Conservation (phyloP, 2,888 invertebrate genomes). For the Leucoma salicis region DNA sequence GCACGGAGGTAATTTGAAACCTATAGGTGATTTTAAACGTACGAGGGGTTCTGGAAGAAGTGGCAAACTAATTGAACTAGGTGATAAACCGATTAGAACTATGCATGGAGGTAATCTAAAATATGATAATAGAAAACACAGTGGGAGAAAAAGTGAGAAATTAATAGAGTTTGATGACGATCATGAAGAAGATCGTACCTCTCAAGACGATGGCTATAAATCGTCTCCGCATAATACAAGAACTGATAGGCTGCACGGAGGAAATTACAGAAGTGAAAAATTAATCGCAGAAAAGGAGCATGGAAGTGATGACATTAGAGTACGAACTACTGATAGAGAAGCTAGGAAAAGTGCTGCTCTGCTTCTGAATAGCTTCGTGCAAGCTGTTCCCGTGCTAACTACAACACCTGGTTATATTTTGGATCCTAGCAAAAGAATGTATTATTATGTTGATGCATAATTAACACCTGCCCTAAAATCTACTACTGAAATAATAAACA, state of each 20-base stretch:
- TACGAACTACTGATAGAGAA: constrained; percentile 34
- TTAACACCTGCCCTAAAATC: too few species aligned
- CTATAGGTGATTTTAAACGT: constrained; percentile 32
- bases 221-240: constrained; percentile 35
- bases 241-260: constrained; percentile 61
- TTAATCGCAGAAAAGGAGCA: constrained; percentile 36
- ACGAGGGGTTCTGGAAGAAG: constrained; percentile 39
- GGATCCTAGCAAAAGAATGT: constrained; percentile 78
- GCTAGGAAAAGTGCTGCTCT: constrained; percentile 50
- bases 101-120: constrained; percentile 59
- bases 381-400: constrained; percentile 62
- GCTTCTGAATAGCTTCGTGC: constrained; percentile 64
- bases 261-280: constrained; percentile 67
- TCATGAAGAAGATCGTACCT: constrained; percentile 35
- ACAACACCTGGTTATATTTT: constrained; percentile 67
- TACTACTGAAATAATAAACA: too few species aligned
- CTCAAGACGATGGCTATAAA: constrained; percentile 41
- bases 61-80: constrained; percentile 49
- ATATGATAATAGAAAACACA: constrained; percentile 32
- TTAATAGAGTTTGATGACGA: constrained; percentile 56
- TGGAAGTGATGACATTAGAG: constrained; percentile 22
- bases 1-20: constrained; percentile 47
- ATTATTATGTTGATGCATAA: constrained; percentile 68
- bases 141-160: constrained; percentile 47
- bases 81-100: constrained; percentile 24